phyloP scores from a whole-genome alignment of 1,140 invertebrate species.

The Papilio helenus region DNA sequence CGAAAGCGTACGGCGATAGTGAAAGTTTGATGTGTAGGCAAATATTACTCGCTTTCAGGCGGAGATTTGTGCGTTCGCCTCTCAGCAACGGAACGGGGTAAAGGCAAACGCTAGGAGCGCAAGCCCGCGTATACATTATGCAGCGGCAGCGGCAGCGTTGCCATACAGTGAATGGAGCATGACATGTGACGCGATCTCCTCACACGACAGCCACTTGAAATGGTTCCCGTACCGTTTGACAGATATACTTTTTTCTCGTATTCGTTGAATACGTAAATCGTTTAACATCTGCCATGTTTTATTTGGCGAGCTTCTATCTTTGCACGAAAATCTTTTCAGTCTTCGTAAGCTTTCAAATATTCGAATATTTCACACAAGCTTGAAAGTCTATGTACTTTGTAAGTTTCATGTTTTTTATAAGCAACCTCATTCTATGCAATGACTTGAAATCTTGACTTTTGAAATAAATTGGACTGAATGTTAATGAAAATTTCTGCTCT shows the following conservation, averaged over 20 bases:
- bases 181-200: conserved; percentile 75
- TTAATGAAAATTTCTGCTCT: too few relatives aligned
- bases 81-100: conserved; percentile 71
- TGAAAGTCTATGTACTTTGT: not conserved
- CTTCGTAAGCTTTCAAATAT: not conserved
- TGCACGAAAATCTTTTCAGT: not conserved
- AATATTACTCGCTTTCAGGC: conserved; percentile 79
- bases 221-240: conserved; percentile 42
- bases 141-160: conserved; percentile 64
- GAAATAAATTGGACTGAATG: too few relatives aligned
- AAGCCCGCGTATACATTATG: conserved; percentile 73
- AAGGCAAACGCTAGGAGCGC: conserved; percentile 58
- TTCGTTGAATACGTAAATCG: conserved; percentile 5
- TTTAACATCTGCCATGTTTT: conserved; percentile 9
- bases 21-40: conserved; percentile 83
- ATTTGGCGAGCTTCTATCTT: not conserved
- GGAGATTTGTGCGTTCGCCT: conserved; percentile 78
- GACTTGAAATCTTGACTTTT: too few relatives aligned
- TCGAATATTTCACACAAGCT: too few relatives aligned
- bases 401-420: not conserved
- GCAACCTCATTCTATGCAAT: too few relatives aligned
- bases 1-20: conserved; percentile 80
- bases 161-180: conserved; percentile 75
- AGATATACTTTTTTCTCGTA: conserved; percentile 25
- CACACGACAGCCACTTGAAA: conserved; percentile 59